Evolutionary conservation across 37 sponge, comb jelly and placozoan species (phyloP).

Genomic region (Chondrilla cf. caribensis): DNA sequence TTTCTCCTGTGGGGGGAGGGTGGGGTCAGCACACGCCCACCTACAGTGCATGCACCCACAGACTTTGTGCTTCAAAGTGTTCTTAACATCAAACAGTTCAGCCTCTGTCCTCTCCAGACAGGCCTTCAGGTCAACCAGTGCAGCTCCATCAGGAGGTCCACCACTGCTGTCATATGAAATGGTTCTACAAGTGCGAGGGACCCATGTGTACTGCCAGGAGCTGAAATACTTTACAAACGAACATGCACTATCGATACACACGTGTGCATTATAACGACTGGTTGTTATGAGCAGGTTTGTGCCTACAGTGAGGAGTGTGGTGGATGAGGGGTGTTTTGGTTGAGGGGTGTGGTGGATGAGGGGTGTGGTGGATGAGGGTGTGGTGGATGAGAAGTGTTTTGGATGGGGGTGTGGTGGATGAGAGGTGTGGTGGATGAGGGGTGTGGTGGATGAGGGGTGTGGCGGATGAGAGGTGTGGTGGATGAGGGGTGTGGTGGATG

Average conservation of each 20-base stretch:
- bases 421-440: background rate
- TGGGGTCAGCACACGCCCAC: background rate
- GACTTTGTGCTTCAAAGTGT: conserved; percentile 29
- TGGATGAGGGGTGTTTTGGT: no score
- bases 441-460: background rate
- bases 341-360: no score
- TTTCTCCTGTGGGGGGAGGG: conserved; percentile 22
- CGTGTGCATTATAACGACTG: no score
- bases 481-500: background rate
- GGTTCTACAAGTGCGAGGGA: no score
- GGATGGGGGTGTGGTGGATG: background rate
- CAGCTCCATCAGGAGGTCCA: background rate
- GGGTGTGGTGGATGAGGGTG: background rate
- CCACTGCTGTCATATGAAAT: no score
- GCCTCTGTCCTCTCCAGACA: conserved; percentile 46
- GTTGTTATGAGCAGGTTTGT: no score
- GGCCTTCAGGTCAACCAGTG: background rate
- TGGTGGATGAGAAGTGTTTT: background rate
- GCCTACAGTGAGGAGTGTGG: no score
- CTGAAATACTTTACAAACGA: no score
- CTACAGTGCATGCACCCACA: background rate
- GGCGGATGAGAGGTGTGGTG: background rate
- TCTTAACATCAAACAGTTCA: conserved; percentile 47
- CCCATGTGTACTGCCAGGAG: no score
- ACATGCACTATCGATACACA: no score